phyloP scores from a whole-genome alignment of 1,140 invertebrate species.

The Lordiphosa collinella region DNA sequence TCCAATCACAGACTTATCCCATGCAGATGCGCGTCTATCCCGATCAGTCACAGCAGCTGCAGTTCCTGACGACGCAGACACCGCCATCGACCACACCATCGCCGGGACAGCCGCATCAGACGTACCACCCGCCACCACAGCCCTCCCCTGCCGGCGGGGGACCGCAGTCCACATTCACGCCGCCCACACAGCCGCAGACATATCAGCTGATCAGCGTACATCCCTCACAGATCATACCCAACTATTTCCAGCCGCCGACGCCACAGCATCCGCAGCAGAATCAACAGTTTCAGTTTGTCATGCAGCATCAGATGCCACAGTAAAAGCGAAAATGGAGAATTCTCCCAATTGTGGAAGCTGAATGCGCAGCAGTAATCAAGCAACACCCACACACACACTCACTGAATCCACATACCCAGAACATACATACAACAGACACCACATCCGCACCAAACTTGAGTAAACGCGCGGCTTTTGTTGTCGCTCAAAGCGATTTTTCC shows the following conservation, averaged over 20 bases:
- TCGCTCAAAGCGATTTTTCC: slow-evolving; percentile 27
- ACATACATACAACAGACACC: slow-evolving; percentile 10
- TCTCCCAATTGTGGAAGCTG: slow-evolving; percentile 18
- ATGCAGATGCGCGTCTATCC: slow-evolving; percentile 84
- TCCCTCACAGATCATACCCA: slow-evolving; percentile 70
- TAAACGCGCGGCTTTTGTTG: slow-evolving; percentile 38
- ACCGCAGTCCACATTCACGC: slow-evolving; percentile 78
- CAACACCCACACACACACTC: slow-evolving; percentile 21
- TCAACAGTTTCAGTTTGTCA: slow-evolving; percentile 68
- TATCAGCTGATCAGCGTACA: slow-evolving; percentile 83
- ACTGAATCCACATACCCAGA: slow-evolving; percentile 13
- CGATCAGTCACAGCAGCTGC: slow-evolving; percentile 82
- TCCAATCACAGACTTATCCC: slow-evolving; percentile 81
- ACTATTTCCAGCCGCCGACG: slow-evolving; percentile 58
- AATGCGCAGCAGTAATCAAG: slow-evolving; percentile 34
- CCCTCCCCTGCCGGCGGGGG: slow-evolving; percentile 81
- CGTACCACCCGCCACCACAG: slow-evolving; percentile 82
- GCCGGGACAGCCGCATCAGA: slow-evolving; percentile 83
- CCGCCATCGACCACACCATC: slow-evolving; percentile 84
- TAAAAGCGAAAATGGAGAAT: slow-evolving; percentile 44
- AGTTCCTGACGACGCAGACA: slow-evolving; percentile 83
- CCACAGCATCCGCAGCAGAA: slow-evolving; percentile 72
- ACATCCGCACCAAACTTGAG: slow-evolving; percentile 32
- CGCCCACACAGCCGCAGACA: slow-evolving; percentile 52
- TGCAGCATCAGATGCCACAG: slow-evolving; percentile 76